Evolutionary conservation across 2,113 vertebrate genomes (phyloP).

Genomic region (Ammospiza nelsoni): DNA sequence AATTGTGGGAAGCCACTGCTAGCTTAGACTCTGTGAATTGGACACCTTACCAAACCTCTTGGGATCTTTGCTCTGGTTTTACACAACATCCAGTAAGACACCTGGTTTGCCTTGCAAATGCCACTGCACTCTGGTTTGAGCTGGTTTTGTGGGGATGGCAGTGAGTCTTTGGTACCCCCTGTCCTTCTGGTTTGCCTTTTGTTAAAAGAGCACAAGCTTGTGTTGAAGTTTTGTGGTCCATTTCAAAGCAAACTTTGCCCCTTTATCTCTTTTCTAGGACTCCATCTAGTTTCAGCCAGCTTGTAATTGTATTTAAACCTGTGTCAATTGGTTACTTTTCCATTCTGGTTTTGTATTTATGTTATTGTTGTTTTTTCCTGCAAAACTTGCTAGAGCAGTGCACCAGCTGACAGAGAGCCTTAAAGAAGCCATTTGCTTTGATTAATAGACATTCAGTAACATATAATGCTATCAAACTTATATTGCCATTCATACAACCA

Average conservation of each 20-base stretch:
- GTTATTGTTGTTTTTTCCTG: not conserved
- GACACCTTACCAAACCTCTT: not conserved
- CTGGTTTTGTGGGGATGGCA: not conserved
- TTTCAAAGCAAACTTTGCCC: not conserved
- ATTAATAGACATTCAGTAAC: not conserved
- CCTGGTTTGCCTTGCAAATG: not conserved
- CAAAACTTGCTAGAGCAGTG: not conserved
- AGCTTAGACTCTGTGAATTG: not conserved
- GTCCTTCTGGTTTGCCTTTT: not conserved
- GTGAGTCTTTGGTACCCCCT: rapidly evolving
- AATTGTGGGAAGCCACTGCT: not conserved
- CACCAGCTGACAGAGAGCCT: not conserved
- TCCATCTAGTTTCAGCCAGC: not conserved
- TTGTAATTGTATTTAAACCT: not conserved
- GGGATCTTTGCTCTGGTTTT: not conserved
- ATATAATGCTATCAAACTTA: not conserved
- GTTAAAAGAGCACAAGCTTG: not conserved
- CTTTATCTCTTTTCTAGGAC: not conserved
- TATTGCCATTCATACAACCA: not conserved
- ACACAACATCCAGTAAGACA: rapidly evolving
- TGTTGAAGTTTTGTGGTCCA: not conserved
- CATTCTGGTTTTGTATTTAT: not conserved
- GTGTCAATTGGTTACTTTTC: not conserved
- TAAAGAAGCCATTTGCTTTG: not conserved
- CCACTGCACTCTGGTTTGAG: not conserved